These are phyloP conservation scores for Catharus fuscescens DNA, from an alignment of 2,113 vertebrate genomes.

Conservation along the genomic window DNA sequence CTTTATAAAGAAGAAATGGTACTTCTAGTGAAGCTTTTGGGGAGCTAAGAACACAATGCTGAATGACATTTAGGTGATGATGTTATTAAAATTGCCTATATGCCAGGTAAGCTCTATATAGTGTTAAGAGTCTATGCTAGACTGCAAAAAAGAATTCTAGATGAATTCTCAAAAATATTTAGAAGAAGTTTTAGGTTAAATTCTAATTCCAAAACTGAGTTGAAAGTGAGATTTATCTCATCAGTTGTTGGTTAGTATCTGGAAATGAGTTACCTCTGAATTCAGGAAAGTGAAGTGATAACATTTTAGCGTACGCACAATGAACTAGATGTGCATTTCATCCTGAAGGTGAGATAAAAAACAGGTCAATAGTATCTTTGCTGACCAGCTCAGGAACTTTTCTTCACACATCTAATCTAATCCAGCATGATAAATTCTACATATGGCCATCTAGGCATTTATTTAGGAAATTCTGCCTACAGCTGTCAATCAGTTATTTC, in stretches of 20 bases:
- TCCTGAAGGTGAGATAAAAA: neutral
- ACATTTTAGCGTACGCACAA: fast-evolving
- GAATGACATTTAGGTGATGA: neutral
- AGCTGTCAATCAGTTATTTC: neutral
- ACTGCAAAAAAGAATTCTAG: neutral
- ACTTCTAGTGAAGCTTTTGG: neutral
- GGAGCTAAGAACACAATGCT: neutral
- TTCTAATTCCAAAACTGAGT: neutral
- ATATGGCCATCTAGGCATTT: neutral
- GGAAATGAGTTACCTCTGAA: neutral
- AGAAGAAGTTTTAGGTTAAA: neutral
- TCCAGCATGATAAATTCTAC: neutral
- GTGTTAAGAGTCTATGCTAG: neutral
- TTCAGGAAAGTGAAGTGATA: neutral
- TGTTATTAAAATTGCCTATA: neutral
- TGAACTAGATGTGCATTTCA: neutral
- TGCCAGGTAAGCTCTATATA: neutral
- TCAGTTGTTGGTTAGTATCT: neutral
- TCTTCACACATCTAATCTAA: neutral
- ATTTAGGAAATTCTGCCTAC: neutral
- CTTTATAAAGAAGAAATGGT: neutral
- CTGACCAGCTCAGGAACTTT: neutral
- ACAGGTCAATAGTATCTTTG: neutral
- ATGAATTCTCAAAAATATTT: neutral
- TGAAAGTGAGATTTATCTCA: neutral